These are phyloP conservation scores for Hapalemur alaotrensis DNA, from an alignment of 2,797 vertebrate species.

Conservation along the genomic window DNA sequence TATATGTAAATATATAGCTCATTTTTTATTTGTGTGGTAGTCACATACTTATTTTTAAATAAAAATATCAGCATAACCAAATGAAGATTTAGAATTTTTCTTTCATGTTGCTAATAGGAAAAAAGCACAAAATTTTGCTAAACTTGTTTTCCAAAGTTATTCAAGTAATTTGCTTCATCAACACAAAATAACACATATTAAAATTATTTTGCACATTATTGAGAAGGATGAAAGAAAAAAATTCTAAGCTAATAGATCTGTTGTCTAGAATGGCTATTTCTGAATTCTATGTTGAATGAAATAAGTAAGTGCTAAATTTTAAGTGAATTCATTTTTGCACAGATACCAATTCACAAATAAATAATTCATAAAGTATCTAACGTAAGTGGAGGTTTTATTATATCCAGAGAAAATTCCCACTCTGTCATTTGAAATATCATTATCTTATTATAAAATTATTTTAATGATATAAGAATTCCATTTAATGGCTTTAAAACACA, in stretches of 20 bases:
- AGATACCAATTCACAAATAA: background rate
- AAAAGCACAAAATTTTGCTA: background rate
- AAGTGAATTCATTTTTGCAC: background rate
- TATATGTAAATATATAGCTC: background rate
- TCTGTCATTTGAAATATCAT: constrained; percentile 24
- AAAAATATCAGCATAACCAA: background rate
- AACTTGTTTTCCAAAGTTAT: background rate
- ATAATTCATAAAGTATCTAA: background rate
- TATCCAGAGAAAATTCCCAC: background rate
- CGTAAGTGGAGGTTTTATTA: background rate
- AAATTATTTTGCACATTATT: background rate
- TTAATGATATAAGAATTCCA: background rate
- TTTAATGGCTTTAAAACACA: background rate
- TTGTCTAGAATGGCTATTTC: background rate
- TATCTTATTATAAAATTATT: background rate
- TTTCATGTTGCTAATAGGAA: background rate
- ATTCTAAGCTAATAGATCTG: background rate
- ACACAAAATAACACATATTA: background rate
- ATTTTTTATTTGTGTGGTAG: background rate
- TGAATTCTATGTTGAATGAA: background rate
- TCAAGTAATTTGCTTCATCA: background rate
- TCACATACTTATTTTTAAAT: background rate
- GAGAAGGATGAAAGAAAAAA: background rate
- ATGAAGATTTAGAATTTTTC: background rate
- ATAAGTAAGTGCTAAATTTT: background rate